Conservation (phyloP, 2,888 invertebrate species). For the Halictus ligatus region DNA sequence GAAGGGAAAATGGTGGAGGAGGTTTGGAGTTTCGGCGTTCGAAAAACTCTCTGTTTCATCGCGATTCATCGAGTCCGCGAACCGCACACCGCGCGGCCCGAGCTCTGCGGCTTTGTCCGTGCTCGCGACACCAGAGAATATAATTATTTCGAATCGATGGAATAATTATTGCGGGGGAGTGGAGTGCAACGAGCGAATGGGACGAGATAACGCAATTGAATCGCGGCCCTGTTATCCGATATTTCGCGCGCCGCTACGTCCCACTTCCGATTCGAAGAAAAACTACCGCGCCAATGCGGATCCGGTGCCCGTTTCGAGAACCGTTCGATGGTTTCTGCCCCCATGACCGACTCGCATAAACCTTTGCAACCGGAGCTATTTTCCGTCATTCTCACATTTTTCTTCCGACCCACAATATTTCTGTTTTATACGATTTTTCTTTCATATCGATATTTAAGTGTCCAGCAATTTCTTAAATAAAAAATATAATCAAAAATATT, state of each 20-base stretch:
- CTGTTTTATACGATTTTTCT: no score
- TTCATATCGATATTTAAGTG: no score
- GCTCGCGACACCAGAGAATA: constrained; percentile 50
- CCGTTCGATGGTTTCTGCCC: neutral
- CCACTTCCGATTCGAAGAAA: constrained; percentile 36
- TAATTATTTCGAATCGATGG: constrained; percentile 69
- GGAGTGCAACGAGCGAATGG: constrained; percentile 24
- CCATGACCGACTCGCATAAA: neutral
- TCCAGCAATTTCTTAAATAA: no score
- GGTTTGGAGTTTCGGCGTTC: neutral
- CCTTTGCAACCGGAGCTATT: no score
- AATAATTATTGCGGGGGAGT: constrained; percentile 61
- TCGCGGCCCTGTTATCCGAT: constrained; percentile 59
- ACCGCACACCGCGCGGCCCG: neutral
- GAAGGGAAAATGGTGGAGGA: neutral
- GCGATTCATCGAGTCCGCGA: constrained; percentile 27
- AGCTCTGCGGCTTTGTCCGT: constrained; percentile 14
- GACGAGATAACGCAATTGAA: constrained; percentile 68
- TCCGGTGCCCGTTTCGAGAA: neutral
- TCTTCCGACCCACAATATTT: no score
- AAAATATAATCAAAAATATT: no score
- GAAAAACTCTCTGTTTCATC: constrained; percentile 27
- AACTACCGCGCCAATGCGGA: neutral
- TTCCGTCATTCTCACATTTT: no score
- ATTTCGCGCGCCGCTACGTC: constrained; percentile 53